phyloP scores from a whole-genome alignment of 2,113 vertebrate species.

The Chamaetylas fuelleborni region DNA sequence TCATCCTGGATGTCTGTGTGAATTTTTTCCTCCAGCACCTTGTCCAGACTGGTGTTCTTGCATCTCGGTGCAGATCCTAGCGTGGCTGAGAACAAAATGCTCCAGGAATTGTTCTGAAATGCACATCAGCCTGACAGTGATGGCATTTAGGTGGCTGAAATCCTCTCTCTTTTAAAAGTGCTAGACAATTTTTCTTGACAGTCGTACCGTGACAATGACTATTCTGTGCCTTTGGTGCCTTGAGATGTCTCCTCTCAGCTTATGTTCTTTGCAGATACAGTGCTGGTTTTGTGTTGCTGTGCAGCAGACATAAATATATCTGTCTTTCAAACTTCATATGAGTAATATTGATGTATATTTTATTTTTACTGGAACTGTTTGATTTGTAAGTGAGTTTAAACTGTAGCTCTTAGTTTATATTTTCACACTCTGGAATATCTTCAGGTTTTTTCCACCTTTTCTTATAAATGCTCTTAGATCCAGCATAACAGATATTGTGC shows the following conservation, averaged over 20 bases:
- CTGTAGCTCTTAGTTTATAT: background rate
- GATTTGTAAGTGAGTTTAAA: conserved; percentile 12
- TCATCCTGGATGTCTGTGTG: background rate
- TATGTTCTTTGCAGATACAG: conserved; percentile 8
- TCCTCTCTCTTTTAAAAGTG: background rate
- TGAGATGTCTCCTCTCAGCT: background rate
- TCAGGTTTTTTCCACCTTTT: background rate
- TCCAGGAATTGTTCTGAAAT: conserved; percentile 8
- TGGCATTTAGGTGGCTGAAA: conserved; percentile 40
- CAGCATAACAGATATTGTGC: background rate
- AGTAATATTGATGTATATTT: background rate
- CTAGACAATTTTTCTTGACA: conserved; percentile 15
- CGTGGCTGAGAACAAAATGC: conserved; percentile 9
- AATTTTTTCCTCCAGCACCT: background rate
- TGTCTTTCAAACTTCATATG: conserved; percentile 19
- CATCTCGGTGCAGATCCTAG: background rate
- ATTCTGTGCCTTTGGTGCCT: background rate
- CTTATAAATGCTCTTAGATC: background rate
- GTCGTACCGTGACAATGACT: background rate
- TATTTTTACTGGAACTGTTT: conserved; percentile 35
- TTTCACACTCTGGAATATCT: background rate
- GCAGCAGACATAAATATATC: conserved; percentile 10
- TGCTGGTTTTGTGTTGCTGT: conserved; percentile 1
- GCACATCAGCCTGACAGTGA: conserved; percentile 42
- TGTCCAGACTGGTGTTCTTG: background rate